These are phyloP conservation scores for Acrocephalus scirpaceus DNA, from an alignment of 2,797 vertebrate species.

Conservation along the genomic window DNA sequence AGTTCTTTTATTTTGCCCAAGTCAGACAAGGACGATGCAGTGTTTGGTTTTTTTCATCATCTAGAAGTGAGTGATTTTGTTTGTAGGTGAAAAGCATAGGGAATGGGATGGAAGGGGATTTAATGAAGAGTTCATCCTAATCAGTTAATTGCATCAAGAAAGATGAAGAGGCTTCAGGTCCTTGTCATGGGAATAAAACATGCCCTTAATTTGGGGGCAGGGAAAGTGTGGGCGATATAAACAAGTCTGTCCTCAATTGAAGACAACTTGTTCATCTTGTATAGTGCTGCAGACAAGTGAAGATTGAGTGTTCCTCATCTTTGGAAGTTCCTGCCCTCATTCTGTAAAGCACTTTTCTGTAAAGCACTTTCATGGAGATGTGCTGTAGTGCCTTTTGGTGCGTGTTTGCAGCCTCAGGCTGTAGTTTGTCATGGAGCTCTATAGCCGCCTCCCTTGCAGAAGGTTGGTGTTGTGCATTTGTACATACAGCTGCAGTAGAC, in stretches of 20 bases:
- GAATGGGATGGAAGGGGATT: background rate
- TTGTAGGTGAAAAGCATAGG: background rate
- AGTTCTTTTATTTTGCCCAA: background rate
- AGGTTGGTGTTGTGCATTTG: background rate
- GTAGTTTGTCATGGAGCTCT: background rate
- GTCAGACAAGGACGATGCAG: background rate
- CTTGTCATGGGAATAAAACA: background rate
- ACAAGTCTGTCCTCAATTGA: background rate
- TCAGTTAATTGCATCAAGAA: background rate
- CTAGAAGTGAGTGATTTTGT: background rate
- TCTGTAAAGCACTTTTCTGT: background rate
- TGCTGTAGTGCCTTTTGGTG: background rate
- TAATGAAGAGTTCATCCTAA: background rate
- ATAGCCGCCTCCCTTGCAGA: constrained; percentile 18
- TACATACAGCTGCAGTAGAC: background rate
- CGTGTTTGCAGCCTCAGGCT: background rate
- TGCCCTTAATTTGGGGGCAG: background rate
- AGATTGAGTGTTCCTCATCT: background rate
- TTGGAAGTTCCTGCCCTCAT: background rate
- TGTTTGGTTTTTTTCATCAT: background rate
- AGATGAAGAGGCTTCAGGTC: background rate
- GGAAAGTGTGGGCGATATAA: background rate
- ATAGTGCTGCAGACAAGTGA: background rate
- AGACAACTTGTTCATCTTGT: background rate
- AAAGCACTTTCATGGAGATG: background rate